A percentile compares a stretch with the other conserved stretches of the same genome.
Conservation (phyloP, 1,140 invertebrate genomes). For the Aphidius gifuensis region DNA sequence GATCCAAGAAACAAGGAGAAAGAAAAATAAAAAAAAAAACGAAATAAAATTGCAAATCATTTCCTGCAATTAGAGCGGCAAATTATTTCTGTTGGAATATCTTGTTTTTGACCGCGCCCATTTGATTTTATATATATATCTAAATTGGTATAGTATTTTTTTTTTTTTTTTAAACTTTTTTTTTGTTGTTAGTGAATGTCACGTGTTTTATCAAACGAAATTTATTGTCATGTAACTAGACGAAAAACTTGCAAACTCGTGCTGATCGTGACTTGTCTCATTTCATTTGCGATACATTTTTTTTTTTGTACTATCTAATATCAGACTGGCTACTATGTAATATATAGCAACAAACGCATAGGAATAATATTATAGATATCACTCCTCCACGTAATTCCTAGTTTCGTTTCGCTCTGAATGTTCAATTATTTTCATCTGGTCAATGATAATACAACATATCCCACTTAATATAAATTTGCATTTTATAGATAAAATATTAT, state of each 20-base stretch:
- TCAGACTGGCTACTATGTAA: neutral
- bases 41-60: no score
- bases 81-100: no score
- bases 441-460: constrained; percentile 4
- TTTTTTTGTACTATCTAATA: constrained; percentile 11
- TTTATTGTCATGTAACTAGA: neutral
- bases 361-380: constrained; percentile 2
- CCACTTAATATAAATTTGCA: constrained; percentile 8
- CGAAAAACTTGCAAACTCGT: constrained; percentile 6
- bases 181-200: no score
- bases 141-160: no score
- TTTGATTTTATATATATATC: no score
- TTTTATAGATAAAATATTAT: constrained; percentile 5
- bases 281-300: neutral
- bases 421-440: neutral
- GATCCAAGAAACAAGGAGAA: no score
- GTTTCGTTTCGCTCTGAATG: constrained; percentile 27
- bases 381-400: constrained; percentile 4
- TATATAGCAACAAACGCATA: constrained; percentile 3
- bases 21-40: no score
- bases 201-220: no score
- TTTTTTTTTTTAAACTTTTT: no score
- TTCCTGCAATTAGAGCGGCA: no score
- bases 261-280: constrained; percentile 19
- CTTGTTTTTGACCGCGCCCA: no score